Conservation (phyloP, 2,888 invertebrate species). For the Orchestes rusci region DNA sequence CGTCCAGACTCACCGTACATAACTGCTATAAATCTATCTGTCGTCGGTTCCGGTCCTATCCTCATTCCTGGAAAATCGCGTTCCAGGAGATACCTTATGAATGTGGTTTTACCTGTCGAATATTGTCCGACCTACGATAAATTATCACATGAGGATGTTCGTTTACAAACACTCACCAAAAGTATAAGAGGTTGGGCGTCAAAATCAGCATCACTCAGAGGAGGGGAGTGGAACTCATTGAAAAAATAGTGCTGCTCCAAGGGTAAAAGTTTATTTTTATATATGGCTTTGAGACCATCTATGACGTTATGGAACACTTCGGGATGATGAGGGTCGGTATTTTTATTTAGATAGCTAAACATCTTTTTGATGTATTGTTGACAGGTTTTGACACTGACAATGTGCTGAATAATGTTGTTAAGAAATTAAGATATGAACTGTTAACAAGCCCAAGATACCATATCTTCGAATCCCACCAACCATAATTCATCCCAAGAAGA, state of each 20-base stretch:
- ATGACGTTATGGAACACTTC: slow-evolving; percentile 84
- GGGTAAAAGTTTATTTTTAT: slow-evolving; percentile 83
- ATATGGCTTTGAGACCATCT: slow-evolving; percentile 90
- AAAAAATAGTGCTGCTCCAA: slow-evolving; percentile 86
- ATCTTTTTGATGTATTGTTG: slow-evolving; percentile 42
- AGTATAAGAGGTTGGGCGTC: slow-evolving; percentile 98
- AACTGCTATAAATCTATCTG: slow-evolving; percentile 95
- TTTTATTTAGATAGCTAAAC: slow-evolving; percentile 81
- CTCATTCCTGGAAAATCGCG: slow-evolving; percentile 96
- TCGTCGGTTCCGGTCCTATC: slow-evolving; percentile 99
- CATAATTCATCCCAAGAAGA: too few species aligned
- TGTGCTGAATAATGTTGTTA: too few species aligned
- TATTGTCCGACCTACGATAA: slow-evolving; percentile 26
- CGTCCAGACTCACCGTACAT: slow-evolving; percentile 92
- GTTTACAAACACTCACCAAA: slow-evolving; percentile 61
- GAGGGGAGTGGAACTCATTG: slow-evolving; percentile 93
- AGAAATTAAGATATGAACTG: too few species aligned
- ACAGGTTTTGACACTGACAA: slow-evolving; percentile 7
- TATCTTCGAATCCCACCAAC: too few species aligned
- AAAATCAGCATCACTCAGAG: slow-evolving; percentile 93
- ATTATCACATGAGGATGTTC: background rate
- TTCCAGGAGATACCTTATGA: slow-evolving; percentile 74
- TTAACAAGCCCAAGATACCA: too few species aligned
- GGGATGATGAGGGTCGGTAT: slow-evolving; percentile 53
- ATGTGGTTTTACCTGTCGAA: slow-evolving; percentile 27